Conservation (phyloP, 2,888 invertebrate species). For the Morpho deidamia region DNA sequence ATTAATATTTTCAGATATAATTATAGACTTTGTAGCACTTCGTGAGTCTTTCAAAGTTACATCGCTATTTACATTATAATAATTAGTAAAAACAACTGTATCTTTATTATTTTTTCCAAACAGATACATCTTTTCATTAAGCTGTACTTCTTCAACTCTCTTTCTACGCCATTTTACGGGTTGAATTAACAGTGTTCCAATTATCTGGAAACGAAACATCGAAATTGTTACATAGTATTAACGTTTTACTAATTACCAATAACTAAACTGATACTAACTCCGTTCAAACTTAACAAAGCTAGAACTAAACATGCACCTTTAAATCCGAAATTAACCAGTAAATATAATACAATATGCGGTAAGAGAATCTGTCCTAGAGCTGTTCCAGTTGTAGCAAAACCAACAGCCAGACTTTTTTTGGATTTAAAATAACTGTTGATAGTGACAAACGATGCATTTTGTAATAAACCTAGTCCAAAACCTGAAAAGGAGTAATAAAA, state of each 20-base stretch:
- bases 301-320: conserved; percentile 81
- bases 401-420: conserved; percentile 85
- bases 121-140: conserved; percentile 56
- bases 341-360: conserved; percentile 83
- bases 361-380: conserved; percentile 86
- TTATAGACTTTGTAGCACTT: conserved; percentile 29
- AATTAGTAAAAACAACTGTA: conserved; percentile 40
- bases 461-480: conserved; percentile 83
- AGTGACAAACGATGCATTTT: conserved; percentile 84
- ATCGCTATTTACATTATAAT: conserved; percentile 35
- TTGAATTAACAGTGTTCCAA: conserved; percentile 77
- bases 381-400: conserved; percentile 85
- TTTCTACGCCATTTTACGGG: conserved; percentile 79
- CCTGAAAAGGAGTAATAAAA: conserved; percentile 56
- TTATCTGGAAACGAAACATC: conserved; percentile 54
- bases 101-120: conserved; percentile 49
- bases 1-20: conserved; percentile 30
- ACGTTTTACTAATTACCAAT: too few relatives aligned
- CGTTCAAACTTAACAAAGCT: conserved; percentile 80
- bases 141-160: conserved; percentile 49
- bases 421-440: conserved; percentile 84
- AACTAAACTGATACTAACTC: conserved; percentile 62
- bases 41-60: conserved; percentile 24
- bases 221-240: too few relatives aligned
- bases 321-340: conserved; percentile 82